A percentile compares a stretch with the other conserved stretches of the same genome.
Evolutionary conservation across 2,888 invertebrate genomes (phyloP).

Genomic region (Nemotelus nigrinus): DNA sequence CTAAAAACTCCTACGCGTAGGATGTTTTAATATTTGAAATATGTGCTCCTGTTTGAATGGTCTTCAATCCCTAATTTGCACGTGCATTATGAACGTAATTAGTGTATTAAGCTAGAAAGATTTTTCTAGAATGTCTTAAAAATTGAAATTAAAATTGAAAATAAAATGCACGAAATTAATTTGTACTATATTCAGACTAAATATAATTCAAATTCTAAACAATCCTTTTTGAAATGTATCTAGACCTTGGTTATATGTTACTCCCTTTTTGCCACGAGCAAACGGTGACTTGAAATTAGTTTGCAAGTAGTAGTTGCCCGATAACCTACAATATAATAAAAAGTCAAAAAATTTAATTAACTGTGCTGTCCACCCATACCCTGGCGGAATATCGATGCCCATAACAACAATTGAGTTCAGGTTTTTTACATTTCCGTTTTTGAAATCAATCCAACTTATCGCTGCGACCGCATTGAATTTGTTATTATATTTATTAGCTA

Average conservation of each 20-base stretch:
- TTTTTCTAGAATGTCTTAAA: no score
- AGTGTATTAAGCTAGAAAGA: no score
- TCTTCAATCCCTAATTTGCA: no score
- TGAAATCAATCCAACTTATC: conserved; percentile 69
- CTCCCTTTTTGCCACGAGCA: conserved; percentile 19
- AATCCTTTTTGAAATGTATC: no score
- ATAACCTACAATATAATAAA: neutral
- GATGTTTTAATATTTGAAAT: no score
- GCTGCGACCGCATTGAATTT: conserved; percentile 70
- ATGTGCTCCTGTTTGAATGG: no score
- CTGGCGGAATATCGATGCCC: conserved; percentile 61
- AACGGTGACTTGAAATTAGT: conserved; percentile 32
- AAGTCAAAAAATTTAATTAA: neutral
- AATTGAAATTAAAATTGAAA: no score
- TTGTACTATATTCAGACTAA: no score
- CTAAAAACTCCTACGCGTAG: no score
- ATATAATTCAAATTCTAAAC: no score
- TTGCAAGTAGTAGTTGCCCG: conserved; percentile 29
- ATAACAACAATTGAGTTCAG: conserved; percentile 55
- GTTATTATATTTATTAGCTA: conserved; percentile 57
- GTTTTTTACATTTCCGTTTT: conserved; percentile 57
- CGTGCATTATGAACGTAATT: no score
- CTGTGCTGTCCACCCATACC: conserved; percentile 52
- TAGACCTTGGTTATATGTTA: neutral
- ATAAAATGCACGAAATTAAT: no score